Conservation (phyloP, 2,797 vertebrate species). For the Martes flavigula region DNA sequence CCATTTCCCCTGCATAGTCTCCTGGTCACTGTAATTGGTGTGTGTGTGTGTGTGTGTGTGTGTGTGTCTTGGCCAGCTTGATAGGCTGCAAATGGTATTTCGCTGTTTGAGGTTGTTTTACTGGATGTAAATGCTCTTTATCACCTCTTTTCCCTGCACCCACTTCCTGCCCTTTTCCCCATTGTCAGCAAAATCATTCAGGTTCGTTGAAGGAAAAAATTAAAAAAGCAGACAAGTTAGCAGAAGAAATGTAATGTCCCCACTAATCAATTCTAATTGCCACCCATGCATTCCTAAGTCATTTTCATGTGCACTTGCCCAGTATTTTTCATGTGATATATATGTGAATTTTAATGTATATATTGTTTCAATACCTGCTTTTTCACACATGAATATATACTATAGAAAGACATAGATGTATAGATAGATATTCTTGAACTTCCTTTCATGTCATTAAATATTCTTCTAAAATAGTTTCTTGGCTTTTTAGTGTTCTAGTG, state of each 20-base stretch:
- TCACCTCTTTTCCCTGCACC: background rate
- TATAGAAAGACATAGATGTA: conserved; percentile 54
- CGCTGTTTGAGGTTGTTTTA: background rate
- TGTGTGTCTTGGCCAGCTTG: background rate
- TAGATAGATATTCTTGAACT: conserved; percentile 53
- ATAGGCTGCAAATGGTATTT: conserved; percentile 19
- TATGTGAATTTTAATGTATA: conserved; percentile 50
- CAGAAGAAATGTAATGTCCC: background rate
- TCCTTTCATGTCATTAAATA: conserved; percentile 66
- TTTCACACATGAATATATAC: conserved; percentile 57
- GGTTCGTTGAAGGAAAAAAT: background rate
- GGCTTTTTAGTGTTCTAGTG: background rate
- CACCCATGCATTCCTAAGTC: background rate
- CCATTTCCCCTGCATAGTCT: conserved; percentile 4
- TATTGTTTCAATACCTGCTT: conserved; percentile 47
- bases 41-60: background rate
- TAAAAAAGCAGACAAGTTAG: background rate
- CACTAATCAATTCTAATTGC: background rate
- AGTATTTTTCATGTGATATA: conserved; percentile 15
- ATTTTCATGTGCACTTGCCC: background rate
- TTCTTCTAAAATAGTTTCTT: conserved; percentile 54
- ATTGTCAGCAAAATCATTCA: background rate
- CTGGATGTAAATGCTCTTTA: conserved; percentile 31
- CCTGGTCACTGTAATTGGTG: background rate
- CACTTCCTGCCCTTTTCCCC: background rate